Evolutionary conservation across 1,140 invertebrate species (phyloP), one percentile per base, ranked within the genome.

Genomic region (Ptiloglossa arizonensis): DNA sequence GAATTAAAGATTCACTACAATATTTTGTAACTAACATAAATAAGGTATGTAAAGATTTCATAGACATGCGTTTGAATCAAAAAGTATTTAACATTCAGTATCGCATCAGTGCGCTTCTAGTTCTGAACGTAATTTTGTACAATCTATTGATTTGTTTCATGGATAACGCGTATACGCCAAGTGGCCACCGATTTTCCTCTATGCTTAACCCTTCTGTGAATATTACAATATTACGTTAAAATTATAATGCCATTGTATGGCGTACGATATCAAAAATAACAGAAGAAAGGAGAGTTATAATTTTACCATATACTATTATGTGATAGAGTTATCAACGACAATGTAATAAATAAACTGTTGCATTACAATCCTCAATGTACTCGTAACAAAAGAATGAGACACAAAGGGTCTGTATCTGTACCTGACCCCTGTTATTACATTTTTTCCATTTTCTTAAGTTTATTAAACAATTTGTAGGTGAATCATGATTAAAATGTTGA

Each of bases 281-380:
- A 74, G 29, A 79, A 32, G 73, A 57, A 59, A 59, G 24, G 59
- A 67, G 74, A 63, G 62, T 41, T 72, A 84, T 72, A 72, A 79
- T 64, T 76, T 84, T 82, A 86, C 62, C 71, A 82, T 87, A 77
- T 88, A 87, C 64, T 88, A 89, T 82, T 86, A 79, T 89, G 87
- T 89, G 86, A 86, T 86, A 87, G 82, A 83, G 73, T 77, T 87
- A 87, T 86, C 82, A 82, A 87, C 85, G 78, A 87, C 80, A 80
- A 85, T 81, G 87, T 89, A 88, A 88, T 86, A 88, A 89, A 89
- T 86, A 88, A 88, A 88, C 79, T 86, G 85, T 88, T 87, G 76
- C 79, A 81, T 85, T 78, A 81, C 59, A 84, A 73, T 78, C 50
- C 80, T 57, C 15, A 57, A 82, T 38, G 54, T 83, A 67, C 56